These are phyloP conservation scores for Sebastes cheni DNA, from an alignment of 2,797 vertebrate genomes.

Conservation along the genomic window DNA sequence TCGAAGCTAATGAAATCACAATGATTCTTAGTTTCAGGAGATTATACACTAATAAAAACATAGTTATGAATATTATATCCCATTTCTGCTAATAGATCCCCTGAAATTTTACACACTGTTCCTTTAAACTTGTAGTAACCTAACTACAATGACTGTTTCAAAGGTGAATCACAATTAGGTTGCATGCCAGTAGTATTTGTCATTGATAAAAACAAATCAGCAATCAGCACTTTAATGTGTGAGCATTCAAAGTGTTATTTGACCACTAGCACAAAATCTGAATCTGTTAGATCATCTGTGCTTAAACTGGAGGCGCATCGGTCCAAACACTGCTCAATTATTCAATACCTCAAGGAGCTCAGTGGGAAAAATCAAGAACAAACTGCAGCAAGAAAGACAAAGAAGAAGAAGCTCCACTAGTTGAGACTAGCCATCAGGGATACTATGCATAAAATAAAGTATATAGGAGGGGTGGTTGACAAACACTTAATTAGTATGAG, in stretches of 20 bases:
- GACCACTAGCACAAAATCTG: background rate
- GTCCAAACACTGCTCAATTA: slow-evolving; percentile 18
- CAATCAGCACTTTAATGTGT: background rate
- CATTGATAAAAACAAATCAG: background rate
- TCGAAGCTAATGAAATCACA: accelerated
- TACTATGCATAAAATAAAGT: background rate
- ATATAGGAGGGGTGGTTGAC: background rate
- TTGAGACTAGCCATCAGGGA: slow-evolving; percentile 15
- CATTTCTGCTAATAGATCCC: too few species aligned
- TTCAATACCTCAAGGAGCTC: background rate
- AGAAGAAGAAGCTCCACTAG: background rate
- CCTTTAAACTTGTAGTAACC: background rate
- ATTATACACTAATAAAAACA: too few species aligned
- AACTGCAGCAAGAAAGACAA: background rate
- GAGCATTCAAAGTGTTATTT: background rate
- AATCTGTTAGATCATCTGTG: background rate
- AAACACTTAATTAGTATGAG: slow-evolving; percentile 48
- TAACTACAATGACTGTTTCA: background rate
- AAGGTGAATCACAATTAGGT: background rate
- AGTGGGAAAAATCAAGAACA: slow-evolving; percentile 9
- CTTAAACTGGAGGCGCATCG: background rate
- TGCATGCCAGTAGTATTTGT: background rate
- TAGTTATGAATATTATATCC: too few species aligned
- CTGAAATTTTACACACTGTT: background rate
- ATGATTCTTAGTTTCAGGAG: too few species aligned